These are phyloP conservation scores for Nasonia giraulti DNA, from an alignment of 1,140 invertebrate species.

Conservation along the genomic window DNA sequence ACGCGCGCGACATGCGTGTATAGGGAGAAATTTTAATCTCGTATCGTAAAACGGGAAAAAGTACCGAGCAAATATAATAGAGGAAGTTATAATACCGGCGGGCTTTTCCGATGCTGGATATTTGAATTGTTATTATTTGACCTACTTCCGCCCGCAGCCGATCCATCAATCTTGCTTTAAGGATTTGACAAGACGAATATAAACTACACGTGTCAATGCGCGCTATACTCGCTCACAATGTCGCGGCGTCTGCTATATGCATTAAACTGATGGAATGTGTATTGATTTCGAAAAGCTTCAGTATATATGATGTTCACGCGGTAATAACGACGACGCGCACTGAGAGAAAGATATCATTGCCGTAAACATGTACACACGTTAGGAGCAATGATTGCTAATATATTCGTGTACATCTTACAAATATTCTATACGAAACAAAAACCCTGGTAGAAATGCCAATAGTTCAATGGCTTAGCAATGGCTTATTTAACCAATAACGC, in stretches of 20 bases:
- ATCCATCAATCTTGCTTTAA: slow-evolving; percentile 11
- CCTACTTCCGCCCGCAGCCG: neutral
- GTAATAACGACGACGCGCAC: too few relatives aligned
- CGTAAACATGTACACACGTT: too few relatives aligned
- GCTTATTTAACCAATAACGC: too few relatives aligned
- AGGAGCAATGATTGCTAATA: too few relatives aligned
- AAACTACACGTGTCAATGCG: neutral
- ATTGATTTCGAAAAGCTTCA: neutral
- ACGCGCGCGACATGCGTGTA: neutral
- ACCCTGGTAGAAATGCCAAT: too few relatives aligned
- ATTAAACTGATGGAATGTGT: neutral
- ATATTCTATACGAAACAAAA: too few relatives aligned
- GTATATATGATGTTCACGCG: too few relatives aligned
- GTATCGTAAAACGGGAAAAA: neutral
- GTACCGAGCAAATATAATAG: neutral
- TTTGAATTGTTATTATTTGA: neutral
- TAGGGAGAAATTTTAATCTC: neutral
- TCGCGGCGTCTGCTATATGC: neutral
- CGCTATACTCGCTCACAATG: too few relatives aligned
- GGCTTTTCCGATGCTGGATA: too few relatives aligned
- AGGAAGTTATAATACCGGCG: neutral
- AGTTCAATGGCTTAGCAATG: too few relatives aligned
- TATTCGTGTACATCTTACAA: too few relatives aligned
- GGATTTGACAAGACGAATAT: neutral
- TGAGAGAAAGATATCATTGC: too few relatives aligned